phyloP scores from a whole-genome alignment of 1,140 invertebrate genomes.

The Mercenaria mercenaria region DNA sequence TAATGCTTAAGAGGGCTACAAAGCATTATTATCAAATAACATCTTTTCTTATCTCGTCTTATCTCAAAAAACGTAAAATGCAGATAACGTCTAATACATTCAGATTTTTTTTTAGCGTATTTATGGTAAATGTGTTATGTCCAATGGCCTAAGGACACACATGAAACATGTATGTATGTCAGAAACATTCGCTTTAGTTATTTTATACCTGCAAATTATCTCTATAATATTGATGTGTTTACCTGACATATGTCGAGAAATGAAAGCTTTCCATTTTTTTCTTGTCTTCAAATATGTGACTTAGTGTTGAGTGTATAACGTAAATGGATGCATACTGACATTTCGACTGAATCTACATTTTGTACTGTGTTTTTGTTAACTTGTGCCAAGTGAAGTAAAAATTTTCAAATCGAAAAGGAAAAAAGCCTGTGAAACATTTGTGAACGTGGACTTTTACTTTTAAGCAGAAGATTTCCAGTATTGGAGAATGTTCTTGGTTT shows the following conservation, averaged over 20 bases:
- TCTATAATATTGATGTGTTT: constrained; percentile 49
- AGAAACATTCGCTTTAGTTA: constrained; percentile 48
- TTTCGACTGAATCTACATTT: not conserved
- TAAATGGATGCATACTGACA: not conserved
- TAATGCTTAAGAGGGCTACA: too few species aligned
- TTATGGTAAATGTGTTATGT: constrained; percentile 46
- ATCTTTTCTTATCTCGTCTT: too few species aligned
- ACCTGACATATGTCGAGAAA: constrained; percentile 41
- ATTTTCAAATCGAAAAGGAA: not conserved
- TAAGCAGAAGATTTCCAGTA: not conserved
- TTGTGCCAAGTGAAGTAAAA: not conserved
- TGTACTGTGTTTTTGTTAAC: not conserved
- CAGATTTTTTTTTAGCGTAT: not conserved
- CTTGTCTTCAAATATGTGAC: constrained; percentile 11
- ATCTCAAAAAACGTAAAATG: not conserved
- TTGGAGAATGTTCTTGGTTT: not conserved
- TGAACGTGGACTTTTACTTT: not conserved
- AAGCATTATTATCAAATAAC: too few species aligned
- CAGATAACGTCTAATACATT: too few species aligned
- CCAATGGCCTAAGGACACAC: constrained; percentile 50
- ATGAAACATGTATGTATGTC: constrained; percentile 56
- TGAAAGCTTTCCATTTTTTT: constrained; percentile 44
- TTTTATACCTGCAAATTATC: constrained; percentile 42
- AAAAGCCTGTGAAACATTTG: not conserved
- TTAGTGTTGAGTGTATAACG: not conserved